phyloP scores from a whole-genome alignment of 2,888 invertebrate species.

The Piscicola geometra region DNA sequence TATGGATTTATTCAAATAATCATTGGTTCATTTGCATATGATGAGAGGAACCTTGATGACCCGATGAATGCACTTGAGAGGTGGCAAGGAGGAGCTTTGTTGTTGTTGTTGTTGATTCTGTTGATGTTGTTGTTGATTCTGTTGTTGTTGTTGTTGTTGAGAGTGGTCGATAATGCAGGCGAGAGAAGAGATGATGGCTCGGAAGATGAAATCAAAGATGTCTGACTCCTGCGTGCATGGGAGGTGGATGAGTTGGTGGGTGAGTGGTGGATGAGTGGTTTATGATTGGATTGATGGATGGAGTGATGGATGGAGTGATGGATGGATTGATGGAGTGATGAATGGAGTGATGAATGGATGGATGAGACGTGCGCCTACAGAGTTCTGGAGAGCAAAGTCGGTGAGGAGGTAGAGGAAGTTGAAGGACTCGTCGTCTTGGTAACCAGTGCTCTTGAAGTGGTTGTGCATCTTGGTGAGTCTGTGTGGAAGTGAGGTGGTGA shows the following conservation, averaged over 20 bases:
- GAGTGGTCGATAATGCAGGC: background rate
- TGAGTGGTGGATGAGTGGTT: too few relatives aligned
- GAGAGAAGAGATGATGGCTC: too few relatives aligned
- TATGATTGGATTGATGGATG: too few relatives aligned
- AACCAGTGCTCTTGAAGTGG: background rate
- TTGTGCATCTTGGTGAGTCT: background rate
- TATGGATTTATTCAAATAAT: too few relatives aligned
- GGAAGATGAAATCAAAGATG: too few relatives aligned
- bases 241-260: too few relatives aligned
- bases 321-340: too few relatives aligned
- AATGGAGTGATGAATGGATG: too few relatives aligned
- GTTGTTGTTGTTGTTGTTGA: background rate
- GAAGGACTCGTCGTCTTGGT: background rate
- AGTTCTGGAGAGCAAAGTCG: background rate
- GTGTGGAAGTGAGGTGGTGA: background rate
- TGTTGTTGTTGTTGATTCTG: background rate
- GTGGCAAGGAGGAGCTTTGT: too few relatives aligned
- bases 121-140: background rate
- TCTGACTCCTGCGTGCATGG: too few relatives aligned
- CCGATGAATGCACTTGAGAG: background rate
- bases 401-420: conserved; percentile 8
- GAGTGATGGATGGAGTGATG: too few relatives aligned
- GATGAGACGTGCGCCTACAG: background rate
- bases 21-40: too few relatives aligned
- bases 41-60: conserved; percentile 1